Evolutionary conservation across 2,797 vertebrate genomes (phyloP), one percentile per base, ranked within the genome.

Genomic region (Choloepus didactylus): DNA sequence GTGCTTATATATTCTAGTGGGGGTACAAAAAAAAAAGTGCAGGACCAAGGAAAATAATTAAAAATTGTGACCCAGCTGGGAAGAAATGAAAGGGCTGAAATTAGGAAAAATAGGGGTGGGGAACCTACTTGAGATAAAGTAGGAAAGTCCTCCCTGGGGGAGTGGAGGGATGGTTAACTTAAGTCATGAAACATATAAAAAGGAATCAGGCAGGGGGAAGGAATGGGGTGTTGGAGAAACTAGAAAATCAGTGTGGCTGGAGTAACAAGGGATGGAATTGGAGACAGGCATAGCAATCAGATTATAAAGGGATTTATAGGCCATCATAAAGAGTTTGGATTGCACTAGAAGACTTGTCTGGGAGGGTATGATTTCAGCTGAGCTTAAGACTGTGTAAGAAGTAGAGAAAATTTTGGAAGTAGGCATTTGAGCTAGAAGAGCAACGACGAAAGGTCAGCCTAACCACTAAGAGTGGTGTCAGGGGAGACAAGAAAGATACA

Each of bases 51-150:
- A 59, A 89, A 89, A 72, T 73, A 77, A 87, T 62, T 84, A 3
- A 49, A 89, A 87, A 73, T 35, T 46, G 14, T 41, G 27, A 60
- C 75, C 70, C 16, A 46, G 4, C 21, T 69, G 38, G 21, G 21
- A 93, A 73, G 44, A 87, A 56, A 87, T 62, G 21, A 87, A 82
- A 29, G n/a, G 49, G 70, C 12, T 79, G 46, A 92, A 95, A 93
- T 0, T 69, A 25, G 79, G 31, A 60, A 1, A 27, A 76, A 38
- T 1, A 16, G 31, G 46, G 10, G 11, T 67, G 29, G 6, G 27
- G 14, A 44, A 44, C 1, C 25, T 87, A 23, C 60, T 44, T 87
- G 29, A 54, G 38, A 88, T 73, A 87, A 44, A 51, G 46, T 38
- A 76, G 23, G 11, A 72, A 89, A 87, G 80, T 6, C 9, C 5